A percentile compares a stretch with the other conserved stretches of the same genome.
These are phyloP conservation scores for Tipula helvola DNA, from an alignment of 2,888 invertebrate genomes.

Conservation along the genomic window DNA sequence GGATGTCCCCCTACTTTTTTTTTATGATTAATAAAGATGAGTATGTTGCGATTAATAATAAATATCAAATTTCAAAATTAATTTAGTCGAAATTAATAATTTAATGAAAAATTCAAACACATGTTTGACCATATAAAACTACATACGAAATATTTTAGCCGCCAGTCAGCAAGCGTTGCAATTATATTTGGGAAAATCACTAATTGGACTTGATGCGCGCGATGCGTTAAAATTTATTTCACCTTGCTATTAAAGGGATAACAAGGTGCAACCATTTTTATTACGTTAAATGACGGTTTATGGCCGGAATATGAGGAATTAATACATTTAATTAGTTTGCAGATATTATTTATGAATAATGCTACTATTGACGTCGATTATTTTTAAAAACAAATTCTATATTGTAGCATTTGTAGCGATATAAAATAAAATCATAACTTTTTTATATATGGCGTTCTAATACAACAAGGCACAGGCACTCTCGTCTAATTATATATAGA, in stretches of 20 bases:
- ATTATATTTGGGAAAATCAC: too few species aligned
- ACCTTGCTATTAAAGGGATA: not conserved
- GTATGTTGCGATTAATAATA: too few species aligned
- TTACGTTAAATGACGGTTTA: not conserved
- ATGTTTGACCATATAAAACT: too few species aligned
- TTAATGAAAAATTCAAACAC: too few species aligned
- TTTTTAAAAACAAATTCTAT: not conserved
- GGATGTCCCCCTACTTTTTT: too few species aligned
- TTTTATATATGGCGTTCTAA: conserved; percentile 10
- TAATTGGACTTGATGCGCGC: not conserved
- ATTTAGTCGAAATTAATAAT: too few species aligned
- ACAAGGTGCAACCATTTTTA: not conserved
- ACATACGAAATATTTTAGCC: too few species aligned
- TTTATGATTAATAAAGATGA: too few species aligned
- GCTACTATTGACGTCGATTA: not conserved
- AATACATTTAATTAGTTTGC: not conserved
- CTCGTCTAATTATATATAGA: conserved; percentile 8
- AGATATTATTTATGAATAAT: not conserved
- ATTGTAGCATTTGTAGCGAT: not conserved
- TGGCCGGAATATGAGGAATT: not conserved
- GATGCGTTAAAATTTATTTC: not conserved
- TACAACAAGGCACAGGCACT: conserved; percentile 16
- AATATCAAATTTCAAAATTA: too few species aligned
- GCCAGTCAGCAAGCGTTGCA: not conserved
- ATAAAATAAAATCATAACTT: not conserved